These are phyloP conservation scores for Lepidocolaptes lacrymiger DNA, from an alignment of 2,797 vertebrate genomes.

Conservation along the genomic window DNA sequence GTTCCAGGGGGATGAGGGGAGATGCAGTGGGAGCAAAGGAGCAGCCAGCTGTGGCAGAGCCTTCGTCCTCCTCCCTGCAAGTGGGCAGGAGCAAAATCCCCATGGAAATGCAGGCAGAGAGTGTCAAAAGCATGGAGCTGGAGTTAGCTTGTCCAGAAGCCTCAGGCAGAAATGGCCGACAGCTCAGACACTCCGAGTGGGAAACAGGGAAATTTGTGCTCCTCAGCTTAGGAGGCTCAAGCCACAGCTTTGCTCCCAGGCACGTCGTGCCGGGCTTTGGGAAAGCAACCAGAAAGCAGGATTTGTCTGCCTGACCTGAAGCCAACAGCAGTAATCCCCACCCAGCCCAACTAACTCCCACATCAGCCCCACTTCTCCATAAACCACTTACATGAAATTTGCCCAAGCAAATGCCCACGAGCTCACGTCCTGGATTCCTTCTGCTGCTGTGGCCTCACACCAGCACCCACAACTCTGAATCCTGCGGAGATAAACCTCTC, in stretches of 20 bases:
- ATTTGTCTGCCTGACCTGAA: neutral
- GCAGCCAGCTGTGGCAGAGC: no score
- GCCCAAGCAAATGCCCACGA: fast-evolving
- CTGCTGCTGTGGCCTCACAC: neutral
- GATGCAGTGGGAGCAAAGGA: neutral
- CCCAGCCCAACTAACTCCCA: neutral
- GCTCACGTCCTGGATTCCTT: fast-evolving
- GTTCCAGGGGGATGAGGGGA: fast-evolving
- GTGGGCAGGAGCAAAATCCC: neutral
- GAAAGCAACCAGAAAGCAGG: conserved; percentile 20
- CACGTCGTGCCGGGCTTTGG: fast-evolving
- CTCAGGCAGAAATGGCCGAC: neutral
- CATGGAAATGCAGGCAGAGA: neutral
- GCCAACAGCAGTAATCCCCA: neutral
- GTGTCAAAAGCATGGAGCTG: neutral
- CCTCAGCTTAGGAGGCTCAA: neutral
- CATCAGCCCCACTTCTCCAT: neutral
- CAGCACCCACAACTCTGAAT: neutral
- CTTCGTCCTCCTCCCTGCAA: neutral
- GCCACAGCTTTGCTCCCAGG: neutral
- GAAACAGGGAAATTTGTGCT: neutral
- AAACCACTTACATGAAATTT: neutral
- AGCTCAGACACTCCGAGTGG: neutral
- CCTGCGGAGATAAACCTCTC: neutral
- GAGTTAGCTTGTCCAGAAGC: neutral